A percentile compares a stretch with the other conserved stretches of the same genome.
These are phyloP conservation scores for Quadriops clusia DNA, from an alignment of 2,888 invertebrate genomes.

Conservation along the genomic window DNA sequence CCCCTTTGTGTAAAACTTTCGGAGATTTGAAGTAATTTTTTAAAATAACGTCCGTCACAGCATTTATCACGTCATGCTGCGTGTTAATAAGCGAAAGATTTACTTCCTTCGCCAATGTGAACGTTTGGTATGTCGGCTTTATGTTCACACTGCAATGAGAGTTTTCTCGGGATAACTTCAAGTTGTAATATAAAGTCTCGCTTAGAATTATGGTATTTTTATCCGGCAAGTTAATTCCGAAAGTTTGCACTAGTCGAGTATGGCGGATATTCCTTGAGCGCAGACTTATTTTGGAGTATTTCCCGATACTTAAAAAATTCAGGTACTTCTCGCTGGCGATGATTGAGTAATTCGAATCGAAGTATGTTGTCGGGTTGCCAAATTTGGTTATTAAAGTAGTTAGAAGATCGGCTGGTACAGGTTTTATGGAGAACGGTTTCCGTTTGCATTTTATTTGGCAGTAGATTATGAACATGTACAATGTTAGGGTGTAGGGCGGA, in stretches of 20 bases:
- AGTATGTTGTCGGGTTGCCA: no score
- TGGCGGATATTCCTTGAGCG: no score
- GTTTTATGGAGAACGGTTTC: slow-evolving; percentile 19
- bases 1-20: slow-evolving; percentile 49
- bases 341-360: slow-evolving; percentile 11
- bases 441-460: slow-evolving; percentile 22
- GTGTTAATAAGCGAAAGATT: slow-evolving; percentile 30
- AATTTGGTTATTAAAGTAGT: no score
- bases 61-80: slow-evolving; percentile 34
- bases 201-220: slow-evolving; percentile 9
- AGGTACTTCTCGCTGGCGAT: slow-evolving; percentile 8
- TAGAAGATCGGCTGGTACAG: slow-evolving; percentile 20
- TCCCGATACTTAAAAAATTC: slow-evolving; percentile 5
- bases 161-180: no score
- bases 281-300: slow-evolving; percentile 9
- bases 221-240: slow-evolving; percentile 7
- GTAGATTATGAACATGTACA: slow-evolving; percentile 30
- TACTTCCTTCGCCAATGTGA: slow-evolving; percentile 26
- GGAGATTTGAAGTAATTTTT: slow-evolving; percentile 57
- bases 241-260: slow-evolving; percentile 8
- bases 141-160: slow-evolving; percentile 6
- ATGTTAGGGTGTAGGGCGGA: slow-evolving; percentile 26
- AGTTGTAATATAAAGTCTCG: slow-evolving; percentile 11
- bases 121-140: not conserved
- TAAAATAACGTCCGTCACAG: slow-evolving; percentile 45